phyloP scores from a whole-genome alignment of 2,888 invertebrate species.

The Parapristionchus giblindavisi region DNA sequence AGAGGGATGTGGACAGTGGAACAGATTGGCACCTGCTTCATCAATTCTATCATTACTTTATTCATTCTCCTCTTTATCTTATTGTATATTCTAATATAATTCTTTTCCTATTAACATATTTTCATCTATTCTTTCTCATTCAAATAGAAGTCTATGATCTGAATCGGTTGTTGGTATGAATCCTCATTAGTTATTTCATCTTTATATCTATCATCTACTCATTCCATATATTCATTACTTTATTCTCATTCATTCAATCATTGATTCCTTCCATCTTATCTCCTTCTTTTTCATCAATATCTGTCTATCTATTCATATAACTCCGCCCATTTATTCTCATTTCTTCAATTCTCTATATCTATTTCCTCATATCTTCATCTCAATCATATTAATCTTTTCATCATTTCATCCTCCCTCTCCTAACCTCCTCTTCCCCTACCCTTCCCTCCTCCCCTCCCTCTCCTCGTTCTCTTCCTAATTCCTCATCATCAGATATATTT shows the following conservation, averaged over 20 bases:
- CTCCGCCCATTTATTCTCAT: background rate
- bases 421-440: conserved; percentile 75
- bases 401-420: conserved; percentile 3
- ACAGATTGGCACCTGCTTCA: too few species aligned
- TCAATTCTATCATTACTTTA: background rate
- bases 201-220: too few species aligned
- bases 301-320: background rate
- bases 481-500: conserved; percentile 9
- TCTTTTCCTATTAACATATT: too few species aligned
- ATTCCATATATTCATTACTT: too few species aligned
- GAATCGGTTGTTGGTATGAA: too few species aligned
- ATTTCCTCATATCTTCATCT: background rate
- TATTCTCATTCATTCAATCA: too few species aligned
- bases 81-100: too few species aligned
- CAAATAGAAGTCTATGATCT: too few species aligned
- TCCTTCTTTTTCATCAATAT: background rate
- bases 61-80: too few species aligned
- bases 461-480: conserved; percentile 11
- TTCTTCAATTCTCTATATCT: background rate
- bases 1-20: too few species aligned
- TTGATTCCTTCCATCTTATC: background rate
- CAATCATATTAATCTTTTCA: conserved; percentile 8
- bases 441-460: conserved; percentile 20
- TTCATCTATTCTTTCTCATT: too few species aligned
- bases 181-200: too few species aligned